Base-by-base conservation (phyloP, 2,888 invertebrate species). In the Clusia tigrina region DNA sequence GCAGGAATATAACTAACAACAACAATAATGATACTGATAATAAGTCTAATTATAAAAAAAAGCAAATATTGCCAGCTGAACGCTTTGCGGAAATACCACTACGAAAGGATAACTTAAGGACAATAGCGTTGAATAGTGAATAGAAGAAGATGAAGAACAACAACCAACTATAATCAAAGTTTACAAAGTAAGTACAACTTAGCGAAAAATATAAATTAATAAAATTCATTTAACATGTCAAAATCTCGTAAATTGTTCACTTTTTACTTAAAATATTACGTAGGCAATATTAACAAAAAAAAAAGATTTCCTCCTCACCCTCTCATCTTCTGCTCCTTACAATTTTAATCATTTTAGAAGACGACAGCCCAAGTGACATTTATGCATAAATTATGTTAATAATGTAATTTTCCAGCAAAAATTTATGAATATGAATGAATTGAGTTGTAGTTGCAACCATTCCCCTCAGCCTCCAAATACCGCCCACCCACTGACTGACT, bases 381-480 rank as follows among this genome's bases (percentile, higher is more conserved):
- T 78, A 76, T 78, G 80, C 78, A 82, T 82, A 82, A 80, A 81
- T 82, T 82, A 82, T 82, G 82, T 74, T 82, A 82, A 82, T 81
- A 76, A 78, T 74, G 73, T 68, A 76, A 79, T 78, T 78, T 80
- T 72, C 72, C 69, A 63, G 67, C 65, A 67, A 42, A 63, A 71
- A 72, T 72, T 79, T 78, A 79, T 78, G 79, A 79, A 78, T 78
- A 78, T 78, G 72, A 71, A 78, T 72, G 69, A 71, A 48, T 20
- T 25, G 1, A 1, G 42, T 22, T 2, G 1, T 22, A 42, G 1
- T 22, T 20, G 37, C 56, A 10, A n/a, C 37, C 2, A 5, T n/a
- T 12, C 15, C 22, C 24, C 17, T 20, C 26, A 12, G n/a, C 3
- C 51, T 18, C 54, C 17, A 53, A 42, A 57, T 56, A 37, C 38